phyloP scores from a whole-genome alignment of 2,888 invertebrate species.

The Calameuta pallipes region DNA sequence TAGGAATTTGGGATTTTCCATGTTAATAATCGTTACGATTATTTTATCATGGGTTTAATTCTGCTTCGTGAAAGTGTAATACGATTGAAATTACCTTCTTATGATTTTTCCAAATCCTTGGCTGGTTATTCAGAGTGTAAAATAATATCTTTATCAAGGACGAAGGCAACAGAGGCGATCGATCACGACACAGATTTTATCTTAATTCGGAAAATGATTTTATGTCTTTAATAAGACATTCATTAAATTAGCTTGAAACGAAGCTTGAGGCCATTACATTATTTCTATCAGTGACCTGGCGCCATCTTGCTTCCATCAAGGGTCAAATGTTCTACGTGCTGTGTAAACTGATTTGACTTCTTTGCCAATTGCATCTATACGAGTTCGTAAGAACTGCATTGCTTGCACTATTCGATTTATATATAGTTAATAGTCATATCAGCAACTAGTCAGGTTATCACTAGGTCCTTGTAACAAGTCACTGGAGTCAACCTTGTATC shows the following conservation, averaged over 20 bases:
- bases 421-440: not conserved
- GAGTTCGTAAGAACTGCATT: not conserved
- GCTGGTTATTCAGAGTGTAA: not conserved
- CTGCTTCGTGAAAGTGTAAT: not conserved
- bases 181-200: not conserved
- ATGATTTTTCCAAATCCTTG: not conserved
- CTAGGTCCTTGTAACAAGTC: not conserved
- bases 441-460: not conserved
- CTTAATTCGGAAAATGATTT: not conserved
- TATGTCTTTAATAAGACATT: too few relatives aligned
- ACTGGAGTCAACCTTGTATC: too few relatives aligned
- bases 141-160: not conserved
- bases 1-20: not conserved
- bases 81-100: not conserved
- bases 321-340: not conserved
- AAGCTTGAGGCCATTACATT: not conserved
- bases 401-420: not conserved
- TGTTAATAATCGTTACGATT: not conserved
- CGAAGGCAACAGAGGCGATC: not conserved
- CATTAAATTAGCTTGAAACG: not conserved
- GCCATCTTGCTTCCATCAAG: not conserved
- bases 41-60: not conserved
- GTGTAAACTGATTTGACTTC: not conserved
- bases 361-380: not conserved
- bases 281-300: not conserved